Base-by-base conservation (phyloP, 2,888 invertebrate genomes). In the Netelia inedita region DNA sequence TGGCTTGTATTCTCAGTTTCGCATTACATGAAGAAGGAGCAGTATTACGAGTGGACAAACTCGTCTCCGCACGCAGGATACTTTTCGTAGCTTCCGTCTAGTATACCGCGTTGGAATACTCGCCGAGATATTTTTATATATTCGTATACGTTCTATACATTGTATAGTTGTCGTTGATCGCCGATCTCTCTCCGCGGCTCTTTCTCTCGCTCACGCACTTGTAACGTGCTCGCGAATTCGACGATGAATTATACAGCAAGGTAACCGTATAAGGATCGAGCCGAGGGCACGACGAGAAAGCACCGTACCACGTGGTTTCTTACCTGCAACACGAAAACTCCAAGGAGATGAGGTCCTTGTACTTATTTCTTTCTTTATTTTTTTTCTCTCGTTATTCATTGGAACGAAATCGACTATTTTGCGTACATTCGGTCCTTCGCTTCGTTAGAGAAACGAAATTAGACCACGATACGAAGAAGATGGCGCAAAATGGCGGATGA, bases 191-290 rank as follows among this genome's bases (percentile, higher is more conserved):
- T 11, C 8, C 11, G 35, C 19, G 19, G 46, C n/a, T 43, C 19
- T 71, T 19, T 35, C 68, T 71, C 53, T 46, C 16, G 59, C 61
- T 59, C 55, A 19, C 53, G 28, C 80, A 74, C 21, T 59, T 59
- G 68, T 61, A 63, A 80, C 73, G 21, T 69, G 75, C 55, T 28
- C 79, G 80, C 71, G 81, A 82, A 80, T 82, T 74, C 80, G 73
- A 72, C 88, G 87, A 89, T 89, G 88, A 89, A 89, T 89, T 89
- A 88, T 89, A 89, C 88, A 87, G 87, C 88, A 86, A 88, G 81
- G 10, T 61, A 79, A 73, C 89, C 89, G 85, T 89, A 88, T 88
- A 88, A 87, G 88, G 88, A 75, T 86, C 74, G 80, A 78, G 76
- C 81, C 28, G 66, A 82, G 82, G 75, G 78, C 68, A 75, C 72